Base-by-base conservation (phyloP, 2,113 vertebrate species). In the Bufo gargarizans region DNA sequence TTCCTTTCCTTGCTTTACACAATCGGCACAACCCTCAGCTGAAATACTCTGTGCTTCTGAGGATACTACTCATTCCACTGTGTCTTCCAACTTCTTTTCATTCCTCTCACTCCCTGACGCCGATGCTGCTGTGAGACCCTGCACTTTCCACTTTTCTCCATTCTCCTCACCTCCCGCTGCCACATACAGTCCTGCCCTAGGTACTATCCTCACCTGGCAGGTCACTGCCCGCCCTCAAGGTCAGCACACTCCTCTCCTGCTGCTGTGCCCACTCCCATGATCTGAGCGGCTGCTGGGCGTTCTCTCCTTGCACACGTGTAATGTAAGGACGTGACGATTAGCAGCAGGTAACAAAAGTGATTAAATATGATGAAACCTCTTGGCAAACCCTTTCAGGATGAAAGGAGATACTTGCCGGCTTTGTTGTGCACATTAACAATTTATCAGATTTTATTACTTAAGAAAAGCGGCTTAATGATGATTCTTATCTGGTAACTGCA, bases 351-450 rank as follows among this genome's bases (percentile, higher is more conserved):
- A 45, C 33, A 33, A 74, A 47, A 72, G 69, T 43, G 43, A 72
- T 16, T 43, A 45, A 45, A 43, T 69, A 17, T 33, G n/a, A 69
- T 69, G 0, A 69, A 33, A 69, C 65, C 65, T 20, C 19, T 69
- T 17, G 63, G 63, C 19, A 11, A 67, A 10, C 22, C n/a, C 63
- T n/a, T 67, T 67, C 33, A 33, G 33, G 33, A 33, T 33, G 33
- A 33, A 33, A 33, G 5, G 4, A 71, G 43, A 74, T 47, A 74
- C 19, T 74, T 74, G 3, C 45, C 13, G 71, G 71, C 71, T 17
- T 71, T 74, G 71, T 74, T 74, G 43, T 74, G 71, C 71, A 74
- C 71, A 74, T 74, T 74, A 74, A 47, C 71, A 74, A 74, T 74
- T 74, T 17, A 74, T 74, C 71, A 74, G 71, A 8, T 74, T 74